Evolutionary conservation across 2,797 vertebrate genomes (phyloP).

Genomic region (Telmatherina bonti): DNA sequence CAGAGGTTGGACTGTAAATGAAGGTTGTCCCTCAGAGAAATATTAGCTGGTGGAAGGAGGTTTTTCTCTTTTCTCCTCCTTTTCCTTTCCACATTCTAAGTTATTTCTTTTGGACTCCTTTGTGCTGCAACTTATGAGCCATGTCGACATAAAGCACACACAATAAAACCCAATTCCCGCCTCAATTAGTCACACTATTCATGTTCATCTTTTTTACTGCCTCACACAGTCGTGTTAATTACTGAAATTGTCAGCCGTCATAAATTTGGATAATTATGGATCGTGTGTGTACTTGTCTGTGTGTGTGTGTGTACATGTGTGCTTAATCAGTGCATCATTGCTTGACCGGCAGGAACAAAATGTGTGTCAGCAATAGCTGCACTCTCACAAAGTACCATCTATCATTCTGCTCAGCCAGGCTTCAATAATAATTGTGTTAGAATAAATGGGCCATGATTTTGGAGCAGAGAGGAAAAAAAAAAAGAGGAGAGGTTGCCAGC

Average conservation of each 20-base stretch:
- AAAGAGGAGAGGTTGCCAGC: slow-evolving; percentile 42
- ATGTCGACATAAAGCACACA: slow-evolving; percentile 50
- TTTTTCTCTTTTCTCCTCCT: slow-evolving; percentile 11
- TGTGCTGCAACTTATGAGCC: slow-evolving; percentile 58
- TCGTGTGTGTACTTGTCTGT: slow-evolving; percentile 2
- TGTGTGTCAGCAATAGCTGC: slow-evolving; percentile 65
- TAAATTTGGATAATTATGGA: slow-evolving; percentile 75
- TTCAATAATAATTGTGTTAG: slow-evolving; percentile 83
- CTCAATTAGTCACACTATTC: slow-evolving; percentile 66
- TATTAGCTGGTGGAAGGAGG: neutral
- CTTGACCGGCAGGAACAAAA: slow-evolving; percentile 40
- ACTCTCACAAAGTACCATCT: slow-evolving; percentile 74
- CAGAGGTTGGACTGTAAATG: slow-evolving; percentile 3
- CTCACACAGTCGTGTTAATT: slow-evolving; percentile 61
- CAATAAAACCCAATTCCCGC: slow-evolving; percentile 59
- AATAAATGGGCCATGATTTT: slow-evolving; percentile 83
- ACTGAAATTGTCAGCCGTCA: slow-evolving; percentile 70
- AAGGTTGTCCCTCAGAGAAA: slow-evolving; percentile 6
- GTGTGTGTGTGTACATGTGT: slow-evolving; percentile 23
- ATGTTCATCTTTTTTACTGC: slow-evolving; percentile 65
- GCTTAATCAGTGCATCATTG: slow-evolving; percentile 36
- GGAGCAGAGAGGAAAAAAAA: slow-evolving; percentile 50
- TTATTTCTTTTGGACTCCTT: slow-evolving; percentile 13
- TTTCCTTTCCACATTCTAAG: slow-evolving; percentile 11
- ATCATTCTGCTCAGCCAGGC: slow-evolving; percentile 78